Evolutionary conservation across 92 coral and sea anemone genomes (phyloP).

Genomic region (Palythoa grandiflora): DNA sequence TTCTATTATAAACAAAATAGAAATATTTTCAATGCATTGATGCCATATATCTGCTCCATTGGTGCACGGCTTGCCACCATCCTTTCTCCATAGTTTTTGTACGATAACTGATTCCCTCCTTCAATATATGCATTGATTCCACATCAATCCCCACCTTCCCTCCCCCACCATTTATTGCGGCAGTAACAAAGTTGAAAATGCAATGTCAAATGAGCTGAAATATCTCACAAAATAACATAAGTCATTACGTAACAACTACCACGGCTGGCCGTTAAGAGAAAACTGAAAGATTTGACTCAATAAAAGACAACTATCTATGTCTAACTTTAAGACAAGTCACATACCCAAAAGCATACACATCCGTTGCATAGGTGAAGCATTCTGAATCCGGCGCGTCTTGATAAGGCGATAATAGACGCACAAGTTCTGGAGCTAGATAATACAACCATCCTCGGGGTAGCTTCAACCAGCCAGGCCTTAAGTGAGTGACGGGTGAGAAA

Average conservation of each 20-base stretch:
- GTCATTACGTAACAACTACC: too few species aligned
- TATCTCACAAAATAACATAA: too few species aligned
- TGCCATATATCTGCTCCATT: background rate
- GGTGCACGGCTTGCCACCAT: background rate
- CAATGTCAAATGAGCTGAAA: too few species aligned
- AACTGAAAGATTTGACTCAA: too few species aligned
- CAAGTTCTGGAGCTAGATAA: conserved; percentile 94
- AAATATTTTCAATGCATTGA: too few species aligned
- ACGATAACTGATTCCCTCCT: background rate
- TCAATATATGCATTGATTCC: background rate
- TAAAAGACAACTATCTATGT: background rate
- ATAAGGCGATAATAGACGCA: conserved; percentile 76
- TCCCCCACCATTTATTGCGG: too few species aligned
- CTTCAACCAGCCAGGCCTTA: conserved; percentile 83
- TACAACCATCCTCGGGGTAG: conserved; percentile 94
- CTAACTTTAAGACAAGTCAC: conserved; percentile 4
- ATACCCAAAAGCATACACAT: conserved; percentile 98
- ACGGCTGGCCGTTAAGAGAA: too few species aligned
- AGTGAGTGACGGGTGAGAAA: background rate
- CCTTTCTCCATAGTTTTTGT: background rate
- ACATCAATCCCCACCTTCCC: background rate
- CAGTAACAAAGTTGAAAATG: too few species aligned
- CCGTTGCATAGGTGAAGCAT: conserved; percentile 82
- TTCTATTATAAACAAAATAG: too few species aligned
- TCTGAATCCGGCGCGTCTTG: conserved; percentile 82